A percentile compares a stretch with the other conserved stretches of the same genome.
phyloP scores from a whole-genome alignment of 2,888 invertebrate species.

The Spodoptera littoralis region DNA sequence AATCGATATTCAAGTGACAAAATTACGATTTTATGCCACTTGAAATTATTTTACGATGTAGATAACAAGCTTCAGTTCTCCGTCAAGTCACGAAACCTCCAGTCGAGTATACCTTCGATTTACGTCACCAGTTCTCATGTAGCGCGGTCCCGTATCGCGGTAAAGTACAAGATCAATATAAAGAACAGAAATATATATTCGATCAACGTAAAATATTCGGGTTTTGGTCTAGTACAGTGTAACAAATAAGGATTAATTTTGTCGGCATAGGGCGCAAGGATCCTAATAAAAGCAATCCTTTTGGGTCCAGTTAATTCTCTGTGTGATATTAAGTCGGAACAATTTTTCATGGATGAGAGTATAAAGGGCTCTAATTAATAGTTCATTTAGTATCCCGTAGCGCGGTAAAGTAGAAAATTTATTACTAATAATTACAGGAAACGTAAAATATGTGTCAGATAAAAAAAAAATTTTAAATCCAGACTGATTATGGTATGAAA shows the following conservation, averaged over 20 bases:
- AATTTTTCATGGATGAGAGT: slow-evolving; percentile 42
- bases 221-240: slow-evolving; percentile 44
- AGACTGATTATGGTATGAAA: neutral
- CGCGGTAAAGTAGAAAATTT: slow-evolving; percentile 29
- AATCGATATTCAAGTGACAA: slow-evolving; percentile 30
- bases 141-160: too few relatives aligned
- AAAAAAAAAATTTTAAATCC: slow-evolving; percentile 21
- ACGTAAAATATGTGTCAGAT: slow-evolving; percentile 19
- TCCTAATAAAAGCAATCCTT: slow-evolving; percentile 66
- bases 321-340: slow-evolving; percentile 58
- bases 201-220: slow-evolving; percentile 33
- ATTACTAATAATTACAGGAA: slow-evolving; percentile 21
- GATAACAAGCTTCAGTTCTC: slow-evolving; percentile 19
- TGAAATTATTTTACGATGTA: slow-evolving; percentile 12
- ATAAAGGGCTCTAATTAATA: slow-evolving; percentile 42
- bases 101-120: slow-evolving; percentile 24
- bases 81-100: slow-evolving; percentile 21
- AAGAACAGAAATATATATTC: slow-evolving; percentile 15
- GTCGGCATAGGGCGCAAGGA: slow-evolving; percentile 57
- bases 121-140: slow-evolving; percentile 24
- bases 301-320: slow-evolving; percentile 64
- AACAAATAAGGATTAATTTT: slow-evolving; percentile 73
- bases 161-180: slow-evolving; percentile 36
- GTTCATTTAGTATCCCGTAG: slow-evolving; percentile 35
- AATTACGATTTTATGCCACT: slow-evolving; percentile 23